These are phyloP conservation scores for Notarius lentiginosus DNA, from an alignment of 2,113 vertebrate genomes.

Conservation along the genomic window DNA sequence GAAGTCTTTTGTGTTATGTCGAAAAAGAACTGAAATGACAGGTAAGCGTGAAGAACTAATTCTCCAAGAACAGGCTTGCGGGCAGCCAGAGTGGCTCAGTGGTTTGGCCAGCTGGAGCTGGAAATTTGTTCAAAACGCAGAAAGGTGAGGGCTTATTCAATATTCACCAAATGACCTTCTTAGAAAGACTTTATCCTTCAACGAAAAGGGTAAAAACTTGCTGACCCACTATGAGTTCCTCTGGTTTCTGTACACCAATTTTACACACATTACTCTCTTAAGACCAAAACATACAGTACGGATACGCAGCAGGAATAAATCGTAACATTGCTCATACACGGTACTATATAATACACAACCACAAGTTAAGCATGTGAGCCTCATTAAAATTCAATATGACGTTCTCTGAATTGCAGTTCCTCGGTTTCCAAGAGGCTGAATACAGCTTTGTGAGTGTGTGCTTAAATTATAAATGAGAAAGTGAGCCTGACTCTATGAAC, in stretches of 20 bases:
- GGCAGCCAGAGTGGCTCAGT: constrained; percentile 1
- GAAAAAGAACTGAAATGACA: constrained; percentile 21
- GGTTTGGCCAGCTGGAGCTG: neutral
- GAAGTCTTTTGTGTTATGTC: constrained; percentile 12
- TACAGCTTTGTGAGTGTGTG: constrained; percentile 57
- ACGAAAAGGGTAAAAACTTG: neutral
- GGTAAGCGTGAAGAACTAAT: constrained; percentile 23
- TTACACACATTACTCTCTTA: neutral
- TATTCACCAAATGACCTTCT: neutral
- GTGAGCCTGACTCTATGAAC: constrained; percentile 60
- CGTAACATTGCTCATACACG: neutral
- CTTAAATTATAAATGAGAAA: constrained; percentile 65
- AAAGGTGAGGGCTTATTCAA: neutral
- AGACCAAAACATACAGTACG: neutral
- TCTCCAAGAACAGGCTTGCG: constrained; percentile 14
- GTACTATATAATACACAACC: neutral
- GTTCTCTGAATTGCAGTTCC: neutral
- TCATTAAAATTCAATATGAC: neutral
- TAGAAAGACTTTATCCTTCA: neutral
- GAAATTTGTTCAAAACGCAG: constrained; percentile 1
- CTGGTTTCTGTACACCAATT: neutral
- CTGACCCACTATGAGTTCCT: neutral
- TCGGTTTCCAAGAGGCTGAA: constrained; percentile 51
- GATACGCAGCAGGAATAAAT: neutral
- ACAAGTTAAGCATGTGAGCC: neutral